A percentile compares a stretch with the other conserved stretches of the same genome.
These are phyloP conservation scores for Eptesicus fuscus DNA, from an alignment of 2,113 vertebrate genomes.

Conservation along the genomic window DNA sequence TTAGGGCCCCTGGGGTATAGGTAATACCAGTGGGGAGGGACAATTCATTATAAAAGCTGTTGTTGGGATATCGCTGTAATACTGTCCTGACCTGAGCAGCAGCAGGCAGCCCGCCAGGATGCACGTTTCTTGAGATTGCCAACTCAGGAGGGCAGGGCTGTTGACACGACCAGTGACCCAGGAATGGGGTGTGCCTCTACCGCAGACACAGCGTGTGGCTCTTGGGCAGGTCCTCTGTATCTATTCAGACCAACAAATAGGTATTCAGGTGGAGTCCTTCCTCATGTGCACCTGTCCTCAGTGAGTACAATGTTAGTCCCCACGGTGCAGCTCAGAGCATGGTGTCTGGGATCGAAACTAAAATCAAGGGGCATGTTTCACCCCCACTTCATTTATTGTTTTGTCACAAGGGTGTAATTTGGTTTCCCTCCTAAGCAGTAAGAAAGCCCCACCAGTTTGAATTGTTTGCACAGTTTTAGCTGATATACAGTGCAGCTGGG, in stretches of 20 bases:
- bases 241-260: neutral
- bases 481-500: neutral
- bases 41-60: fast-evolving
- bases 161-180: neutral
- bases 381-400: neutral
- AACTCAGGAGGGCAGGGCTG: fast-evolving
- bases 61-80: fast-evolving
- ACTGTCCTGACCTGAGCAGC: neutral
- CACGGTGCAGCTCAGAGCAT: neutral
- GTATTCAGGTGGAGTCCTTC: neutral
- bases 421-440: neutral
- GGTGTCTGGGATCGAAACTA: too few relatives aligned
- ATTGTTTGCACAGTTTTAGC: neutral
- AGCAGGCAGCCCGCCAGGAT: fast-evolving
- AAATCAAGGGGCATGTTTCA: fast-evolving
- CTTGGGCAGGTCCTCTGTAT: neutral
- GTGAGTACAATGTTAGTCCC: neutral
- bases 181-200: neutral
- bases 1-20: neutral
- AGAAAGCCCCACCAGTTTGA: neutral
- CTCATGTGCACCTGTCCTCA: neutral
- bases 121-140: fast-evolving
- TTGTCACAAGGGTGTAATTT: neutral
- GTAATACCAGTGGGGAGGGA: fast-evolving
- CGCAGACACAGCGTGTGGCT: neutral